A percentile compares a stretch with the other conserved stretches of the same genome.
Evolutionary conservation across 2,888 invertebrate species (phyloP).

Genomic region (Plebejus argus): DNA sequence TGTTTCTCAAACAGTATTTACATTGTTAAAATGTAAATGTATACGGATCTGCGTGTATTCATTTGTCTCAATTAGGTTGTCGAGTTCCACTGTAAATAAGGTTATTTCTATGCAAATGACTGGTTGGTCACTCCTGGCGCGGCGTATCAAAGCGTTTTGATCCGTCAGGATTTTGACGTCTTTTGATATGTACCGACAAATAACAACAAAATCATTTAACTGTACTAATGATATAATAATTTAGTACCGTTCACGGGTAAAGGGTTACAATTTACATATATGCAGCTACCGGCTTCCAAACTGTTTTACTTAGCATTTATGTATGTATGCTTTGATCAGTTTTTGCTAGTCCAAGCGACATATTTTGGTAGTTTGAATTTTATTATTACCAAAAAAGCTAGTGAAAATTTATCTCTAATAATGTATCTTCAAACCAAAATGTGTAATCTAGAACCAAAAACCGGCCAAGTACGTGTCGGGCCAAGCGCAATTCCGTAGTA

Average conservation of each 20-base stretch:
- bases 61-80: constrained; percentile 54
- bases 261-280: neutral
- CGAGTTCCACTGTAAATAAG: constrained; percentile 46
- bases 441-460: no score
- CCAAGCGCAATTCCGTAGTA: no score
- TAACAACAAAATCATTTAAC: constrained; percentile 63
- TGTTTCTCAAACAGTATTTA: constrained; percentile 21
- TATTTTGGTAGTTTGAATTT: no score
- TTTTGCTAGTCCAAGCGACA: no score
- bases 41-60: constrained; percentile 42
- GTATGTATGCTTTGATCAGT: no score
- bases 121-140: constrained; percentile 63
- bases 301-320: neutral
- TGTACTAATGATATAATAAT: constrained; percentile 39
- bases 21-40: constrained; percentile 33
- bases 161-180: constrained; percentile 75
- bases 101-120: constrained; percentile 67
- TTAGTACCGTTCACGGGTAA: constrained; percentile 24
- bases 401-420: no score
- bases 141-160: constrained; percentile 60
- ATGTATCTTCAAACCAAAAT: no score
- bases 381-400: no score
- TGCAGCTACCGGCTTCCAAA: neutral
- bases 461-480: no score
- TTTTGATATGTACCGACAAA: constrained; percentile 76